Conservation (phyloP, 2,888 invertebrate species). For the Aethes cnicana region DNA sequence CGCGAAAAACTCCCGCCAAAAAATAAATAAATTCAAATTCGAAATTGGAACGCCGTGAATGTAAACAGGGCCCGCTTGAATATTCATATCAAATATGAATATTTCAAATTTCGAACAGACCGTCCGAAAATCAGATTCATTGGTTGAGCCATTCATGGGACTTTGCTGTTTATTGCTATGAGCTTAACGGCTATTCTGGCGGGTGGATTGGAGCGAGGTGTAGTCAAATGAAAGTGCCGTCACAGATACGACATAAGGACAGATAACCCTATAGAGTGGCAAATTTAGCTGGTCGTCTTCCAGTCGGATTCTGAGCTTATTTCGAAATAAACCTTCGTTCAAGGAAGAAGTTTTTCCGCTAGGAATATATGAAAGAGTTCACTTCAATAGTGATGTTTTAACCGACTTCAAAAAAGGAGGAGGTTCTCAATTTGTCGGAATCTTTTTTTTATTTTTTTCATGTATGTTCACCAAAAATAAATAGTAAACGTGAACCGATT, state of each 20-base stretch:
- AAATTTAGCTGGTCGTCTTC: no score
- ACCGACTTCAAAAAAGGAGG: no score
- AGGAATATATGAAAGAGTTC: no score
- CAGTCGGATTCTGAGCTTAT: no score
- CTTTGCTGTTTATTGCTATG: constrained; percentile 23
- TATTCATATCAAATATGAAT: constrained; percentile 81
- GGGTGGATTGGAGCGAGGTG: neutral
- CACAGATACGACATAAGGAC: constrained; percentile 18
- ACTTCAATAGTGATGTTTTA: no score
- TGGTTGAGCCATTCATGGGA: constrained; percentile 42
- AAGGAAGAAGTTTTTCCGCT: no score
- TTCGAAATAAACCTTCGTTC: no score
- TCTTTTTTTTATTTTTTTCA: no score
- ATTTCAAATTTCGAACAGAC: constrained; percentile 69
- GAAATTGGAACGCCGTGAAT: constrained; percentile 80
- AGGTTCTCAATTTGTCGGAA: no score
- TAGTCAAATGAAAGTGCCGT: constrained; percentile 20
- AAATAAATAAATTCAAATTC: constrained; percentile 81
- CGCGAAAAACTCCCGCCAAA: constrained; percentile 35
- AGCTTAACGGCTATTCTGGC: constrained; percentile 16
- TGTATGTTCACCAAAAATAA: no score
- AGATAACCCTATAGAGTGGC: constrained; percentile 13
- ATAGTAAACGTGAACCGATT: no score
- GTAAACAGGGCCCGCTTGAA: constrained; percentile 79
- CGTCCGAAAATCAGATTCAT: constrained; percentile 74